Evolutionary conservation across 2,797 vertebrate genomes (phyloP).

Genomic region (Typhlichthys subterraneus): DNA sequence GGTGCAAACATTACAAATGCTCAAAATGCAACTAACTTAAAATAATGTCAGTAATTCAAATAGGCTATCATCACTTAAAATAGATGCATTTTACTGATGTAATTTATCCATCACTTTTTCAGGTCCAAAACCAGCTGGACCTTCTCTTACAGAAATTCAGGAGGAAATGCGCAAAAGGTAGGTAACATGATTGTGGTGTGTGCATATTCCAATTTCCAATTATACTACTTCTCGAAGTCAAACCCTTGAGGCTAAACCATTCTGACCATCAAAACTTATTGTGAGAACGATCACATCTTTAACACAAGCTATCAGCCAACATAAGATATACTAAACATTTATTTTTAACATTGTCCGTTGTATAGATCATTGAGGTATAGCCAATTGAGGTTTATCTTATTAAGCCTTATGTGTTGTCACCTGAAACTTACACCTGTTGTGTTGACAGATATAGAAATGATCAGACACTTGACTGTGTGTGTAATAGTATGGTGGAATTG

Average conservation of each 20-base stretch:
- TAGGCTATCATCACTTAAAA: neutral
- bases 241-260: neutral
- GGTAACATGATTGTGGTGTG: constrained; percentile 27
- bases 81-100: neutral
- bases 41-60: neutral
- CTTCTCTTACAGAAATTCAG: constrained; percentile 60
- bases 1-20: no score
- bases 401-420: constrained; percentile 4
- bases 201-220: neutral
- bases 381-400: neutral
- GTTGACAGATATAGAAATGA: constrained; percentile 14
- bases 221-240: neutral
- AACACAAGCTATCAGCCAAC: neutral
- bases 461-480: neutral
- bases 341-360: neutral
- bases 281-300: no score
- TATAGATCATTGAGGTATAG: neutral
- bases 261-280: neutral
- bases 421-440: neutral
- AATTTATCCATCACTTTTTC: constrained; percentile 22
- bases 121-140: constrained; percentile 55
- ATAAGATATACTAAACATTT: neutral
- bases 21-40: neutral
- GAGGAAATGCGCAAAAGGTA: constrained; percentile 75
- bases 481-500: constrained; percentile 11